phyloP scores from a whole-genome alignment of 2,797 vertebrate species.

The Siniperca undulata region DNA sequence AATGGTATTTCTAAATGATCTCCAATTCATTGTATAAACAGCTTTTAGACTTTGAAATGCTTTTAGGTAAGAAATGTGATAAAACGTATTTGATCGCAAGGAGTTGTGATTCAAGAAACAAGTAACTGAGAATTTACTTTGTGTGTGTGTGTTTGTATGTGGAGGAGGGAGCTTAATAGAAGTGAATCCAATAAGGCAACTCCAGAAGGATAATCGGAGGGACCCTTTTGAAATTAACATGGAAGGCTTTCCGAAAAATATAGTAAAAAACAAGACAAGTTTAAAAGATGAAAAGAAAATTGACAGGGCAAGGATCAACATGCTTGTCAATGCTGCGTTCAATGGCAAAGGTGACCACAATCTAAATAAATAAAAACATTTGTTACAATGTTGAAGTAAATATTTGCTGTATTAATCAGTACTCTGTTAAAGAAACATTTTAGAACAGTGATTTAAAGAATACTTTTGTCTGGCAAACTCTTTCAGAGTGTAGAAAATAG shows the following conservation, averaged over 20 bases:
- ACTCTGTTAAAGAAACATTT: constrained; percentile 55
- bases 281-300: constrained; percentile 22
- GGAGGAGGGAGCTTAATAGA: neutral
- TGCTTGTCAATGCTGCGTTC: constrained; percentile 20
- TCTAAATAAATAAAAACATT: constrained; percentile 81
- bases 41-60: constrained; percentile 48
- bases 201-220: constrained; percentile 1
- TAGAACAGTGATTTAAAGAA: constrained; percentile 61
- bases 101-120: neutral
- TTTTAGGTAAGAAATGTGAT: constrained; percentile 24
- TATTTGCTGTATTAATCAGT: constrained; percentile 60
- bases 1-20: constrained; percentile 13
- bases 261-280: constrained; percentile 28
- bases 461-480: constrained; percentile 73
- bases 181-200: constrained; percentile 7
- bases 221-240: neutral
- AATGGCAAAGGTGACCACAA: constrained; percentile 57
- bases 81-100: constrained; percentile 1
- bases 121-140: constrained; percentile 10
- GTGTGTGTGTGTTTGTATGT: neutral
- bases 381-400: constrained; percentile 70
- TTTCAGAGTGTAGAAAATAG: constrained; percentile 59
- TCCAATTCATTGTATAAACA: constrained; percentile 27
- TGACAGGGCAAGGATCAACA: constrained; percentile 26
- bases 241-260: constrained; percentile 22